Evolutionary conservation across 2,888 invertebrate genomes (phyloP).

Genomic region (Mesoligia furuncula): DNA sequence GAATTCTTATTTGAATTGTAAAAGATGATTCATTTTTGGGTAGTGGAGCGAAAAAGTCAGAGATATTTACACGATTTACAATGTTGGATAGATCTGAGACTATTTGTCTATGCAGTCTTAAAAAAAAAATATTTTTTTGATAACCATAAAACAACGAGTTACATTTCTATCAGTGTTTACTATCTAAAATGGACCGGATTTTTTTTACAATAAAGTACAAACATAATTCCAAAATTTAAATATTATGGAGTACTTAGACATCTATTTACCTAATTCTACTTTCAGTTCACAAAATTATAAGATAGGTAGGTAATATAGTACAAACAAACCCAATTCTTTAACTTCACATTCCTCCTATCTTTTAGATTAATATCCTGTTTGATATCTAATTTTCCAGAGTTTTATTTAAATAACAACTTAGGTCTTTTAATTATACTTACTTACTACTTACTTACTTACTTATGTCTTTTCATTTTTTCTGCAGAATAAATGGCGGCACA

Average conservation of each 20-base stretch:
- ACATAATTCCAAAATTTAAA: neutral
- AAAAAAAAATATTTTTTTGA: neutral
- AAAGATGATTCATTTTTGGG: constrained; percentile 12
- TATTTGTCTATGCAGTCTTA: neutral
- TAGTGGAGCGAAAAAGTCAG: constrained; percentile 7
- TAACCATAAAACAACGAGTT: neutral
- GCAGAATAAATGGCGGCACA: neutral
- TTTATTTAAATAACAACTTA: neutral
- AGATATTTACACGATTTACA: neutral
- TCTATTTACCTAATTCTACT: neutral
- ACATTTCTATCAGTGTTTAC: neutral
- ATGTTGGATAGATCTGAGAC: neutral
- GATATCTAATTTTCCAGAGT: neutral
- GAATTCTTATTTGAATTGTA: constrained; percentile 35
- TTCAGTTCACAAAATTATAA: neutral
- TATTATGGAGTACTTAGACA: neutral
- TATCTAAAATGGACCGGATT: neutral
- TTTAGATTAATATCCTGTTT: neutral
- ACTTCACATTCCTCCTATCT: neutral
- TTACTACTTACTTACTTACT: too few relatives aligned
- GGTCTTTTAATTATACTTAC: neutral
- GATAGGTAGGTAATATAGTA: neutral
- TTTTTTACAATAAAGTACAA: neutral
- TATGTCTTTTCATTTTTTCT: too few relatives aligned
- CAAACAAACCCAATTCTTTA: neutral